Percentiles rank a stretch among this genome's conserved stretches.
These are phyloP conservation scores for Lagria hirta DNA, from an alignment of 2,888 invertebrate genomes.

Conservation along the genomic window DNA sequence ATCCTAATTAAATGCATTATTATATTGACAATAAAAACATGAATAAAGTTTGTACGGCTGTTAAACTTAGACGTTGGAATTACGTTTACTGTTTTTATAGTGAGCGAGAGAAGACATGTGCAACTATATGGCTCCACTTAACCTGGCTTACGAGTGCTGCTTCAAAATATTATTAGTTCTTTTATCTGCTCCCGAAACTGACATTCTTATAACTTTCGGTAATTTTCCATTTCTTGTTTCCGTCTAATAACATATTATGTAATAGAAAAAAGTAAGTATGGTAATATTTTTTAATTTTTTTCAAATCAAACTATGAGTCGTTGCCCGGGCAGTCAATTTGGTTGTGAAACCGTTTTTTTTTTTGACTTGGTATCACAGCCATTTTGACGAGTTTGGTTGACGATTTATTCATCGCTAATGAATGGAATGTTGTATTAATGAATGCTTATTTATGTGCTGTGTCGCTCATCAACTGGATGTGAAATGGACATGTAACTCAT, in stretches of 20 bases:
- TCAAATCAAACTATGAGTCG: too few species aligned
- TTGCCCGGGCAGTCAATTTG: constrained; percentile 73
- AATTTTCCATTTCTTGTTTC: not conserved
- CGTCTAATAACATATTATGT: not conserved
- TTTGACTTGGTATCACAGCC: constrained; percentile 81
- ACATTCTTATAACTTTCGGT: not conserved
- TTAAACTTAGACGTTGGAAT: too few species aligned
- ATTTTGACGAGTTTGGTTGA: constrained; percentile 89
- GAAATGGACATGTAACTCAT: constrained; percentile 72
- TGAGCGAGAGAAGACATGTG: too few species aligned
- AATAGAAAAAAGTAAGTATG: too few species aligned
- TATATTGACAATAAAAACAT: too few species aligned
- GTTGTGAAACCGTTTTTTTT: constrained; percentile 69
- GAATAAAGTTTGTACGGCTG: too few species aligned
- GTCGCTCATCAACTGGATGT: constrained; percentile 91
- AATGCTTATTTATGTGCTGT: constrained; percentile 48
- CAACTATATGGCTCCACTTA: too few species aligned
- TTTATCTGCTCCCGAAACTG: constrained; percentile 7
- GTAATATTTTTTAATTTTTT: too few species aligned
- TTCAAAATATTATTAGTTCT: too few species aligned
- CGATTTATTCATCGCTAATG: constrained; percentile 50
- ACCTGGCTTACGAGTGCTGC: too few species aligned
- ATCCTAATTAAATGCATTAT: too few species aligned
- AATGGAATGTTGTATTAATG: constrained; percentile 9
- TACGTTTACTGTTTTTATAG: too few species aligned